Base-by-base conservation (phyloP, 2,113 vertebrate species). In the Thomomys bottae region DNA sequence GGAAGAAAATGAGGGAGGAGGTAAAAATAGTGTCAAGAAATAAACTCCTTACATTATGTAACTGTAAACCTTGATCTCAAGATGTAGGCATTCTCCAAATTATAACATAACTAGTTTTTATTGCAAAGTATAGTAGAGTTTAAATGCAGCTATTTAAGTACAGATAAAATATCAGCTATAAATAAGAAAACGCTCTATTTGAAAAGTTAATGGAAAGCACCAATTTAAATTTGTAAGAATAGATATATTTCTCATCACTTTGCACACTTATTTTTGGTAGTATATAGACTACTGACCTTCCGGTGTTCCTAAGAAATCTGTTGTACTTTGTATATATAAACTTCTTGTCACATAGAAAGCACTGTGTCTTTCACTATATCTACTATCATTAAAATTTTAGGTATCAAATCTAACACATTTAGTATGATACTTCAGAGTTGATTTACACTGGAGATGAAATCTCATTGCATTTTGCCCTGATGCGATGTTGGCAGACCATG, bases 21-120 rank as follows among this genome's bases (percentile, higher is more conserved):
- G n/a, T n/a, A n/a, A n/a, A n/a, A n/a, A n/a, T n/a, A n/a, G n/a
- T n/a, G n/a, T n/a, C n/a, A n/a, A n/a, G n/a, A n/a, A n/a, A n/a
- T n/a, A n/a, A n/a, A n/a, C n/a, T n/a, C n/a, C n/a, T n/a, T n/a
- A n/a, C n/a, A n/a, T n/a, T n/a, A n/a, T n/a, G n/a, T n/a, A n/a
- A n/a, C n/a, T n/a, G n/a, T n/a, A n/a, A n/a, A 82, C 4, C 15
- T 71, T 14, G 8, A 73, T 42, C 30, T 34, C 20, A 75, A 79
- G 6, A 67, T 9, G n/a, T 73, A 73, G 30, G 2, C 80, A 67
- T 73, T 73, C 20, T 34, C 10, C 8, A 85, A 80, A 75, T 90
- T 84, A 73, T 75, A 11, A 75, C 75, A 38, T 59, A 67, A 70
- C 54, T 67, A 57, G 6, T 85, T 87, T 87, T 88, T 64, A 49